Base-by-base conservation (phyloP, 1,140 invertebrate species). In the Drosophila saltans region DNA sequence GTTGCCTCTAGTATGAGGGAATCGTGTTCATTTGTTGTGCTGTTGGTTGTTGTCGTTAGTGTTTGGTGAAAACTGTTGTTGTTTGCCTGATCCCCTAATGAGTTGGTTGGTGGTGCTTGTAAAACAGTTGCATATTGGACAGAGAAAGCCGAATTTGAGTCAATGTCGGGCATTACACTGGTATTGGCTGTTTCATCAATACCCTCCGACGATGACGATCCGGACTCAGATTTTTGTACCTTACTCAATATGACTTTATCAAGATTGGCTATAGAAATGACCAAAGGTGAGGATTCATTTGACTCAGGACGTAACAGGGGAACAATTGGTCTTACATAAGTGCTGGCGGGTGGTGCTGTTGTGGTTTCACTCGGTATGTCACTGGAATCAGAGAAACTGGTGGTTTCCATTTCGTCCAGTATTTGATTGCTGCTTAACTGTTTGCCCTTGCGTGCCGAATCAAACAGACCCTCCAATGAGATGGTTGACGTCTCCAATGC, bases 401-500 rank as follows among this genome's bases (percentile, higher is more conserved):
- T 26, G 45, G 24, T 33, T 56, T 58, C 52, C 7, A 72, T 16
- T 1, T 48, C 64, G 5, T 4, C 30, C 8, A 63, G 11, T 8
- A 68, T 64, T 45, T 33, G 56, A 33, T 78, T 73, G 56, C 70
- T 57, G 67, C 64, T 81, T 10, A 91, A 61, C 56, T 80, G 76
- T 66, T 92, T 83, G 48, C 75, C 86, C 71, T 84, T 81, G 1
- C 92, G 93, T 39, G 93, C 93, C 7, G 93, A 93, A 83, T 94
- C 93, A 76, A 95, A 95, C 24, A 95, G 82, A 4, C 93, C 94
- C 91, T 95, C 94, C 72, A 95, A 85, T 33, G 95, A 92, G 69
- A 95, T 94, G 5, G 95, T 95, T 0, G 95, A 95, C 1, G 94
- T 93, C 90, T 95, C 94, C 24, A 93, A 89, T 0, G 75, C 58